Percentiles rank a stretch among this genome's conserved stretches.
Evolutionary conservation across 2,888 invertebrate species (phyloP).

Genomic region (Mesorhabditis belari): DNA sequence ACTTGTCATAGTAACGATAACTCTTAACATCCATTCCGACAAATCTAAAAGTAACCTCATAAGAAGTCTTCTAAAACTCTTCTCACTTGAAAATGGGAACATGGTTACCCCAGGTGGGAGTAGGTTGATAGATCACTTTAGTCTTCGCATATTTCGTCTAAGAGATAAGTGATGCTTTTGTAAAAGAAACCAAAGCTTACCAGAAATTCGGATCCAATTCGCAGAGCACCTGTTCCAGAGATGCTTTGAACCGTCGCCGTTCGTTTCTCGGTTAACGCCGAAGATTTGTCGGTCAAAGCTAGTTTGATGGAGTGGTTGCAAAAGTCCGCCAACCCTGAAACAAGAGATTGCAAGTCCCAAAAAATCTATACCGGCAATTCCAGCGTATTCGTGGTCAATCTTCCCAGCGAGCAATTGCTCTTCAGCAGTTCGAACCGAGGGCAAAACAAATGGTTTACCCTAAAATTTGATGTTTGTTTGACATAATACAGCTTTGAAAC

Average conservation of each 20-base stretch:
- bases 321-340: conserved; percentile 65
- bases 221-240: conserved; percentile 92
- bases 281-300: conserved; percentile 73
- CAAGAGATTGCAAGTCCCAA: neutral
- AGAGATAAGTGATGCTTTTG: conserved; percentile 7
- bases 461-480: conserved; percentile 49
- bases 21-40: conserved; percentile 75
- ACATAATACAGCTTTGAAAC: neutral
- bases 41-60: conserved; percentile 57
- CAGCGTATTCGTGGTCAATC: conserved; percentile 87
- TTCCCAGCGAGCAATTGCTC: conserved; percentile 67
- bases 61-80: conserved; percentile 3
- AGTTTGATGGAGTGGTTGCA: conserved; percentile 74
- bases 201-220: conserved; percentile 82
- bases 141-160: conserved; percentile 63
- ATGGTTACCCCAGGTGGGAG: conserved; percentile 97
- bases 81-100: conserved; percentile 76
- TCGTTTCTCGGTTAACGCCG: conserved; percentile 57
- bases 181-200: conserved; percentile 45
- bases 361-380: conserved; percentile 69
- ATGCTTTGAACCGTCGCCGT: conserved; percentile 71
- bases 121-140: conserved; percentile 77
- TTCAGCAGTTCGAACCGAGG: conserved; percentile 85
- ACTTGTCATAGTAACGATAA: conserved; percentile 87
- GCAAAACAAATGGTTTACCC: conserved; percentile 92